These are phyloP conservation scores for Acipenser ruthenus DNA, from an alignment of 2,797 vertebrate species.

Conservation along the genomic window DNA sequence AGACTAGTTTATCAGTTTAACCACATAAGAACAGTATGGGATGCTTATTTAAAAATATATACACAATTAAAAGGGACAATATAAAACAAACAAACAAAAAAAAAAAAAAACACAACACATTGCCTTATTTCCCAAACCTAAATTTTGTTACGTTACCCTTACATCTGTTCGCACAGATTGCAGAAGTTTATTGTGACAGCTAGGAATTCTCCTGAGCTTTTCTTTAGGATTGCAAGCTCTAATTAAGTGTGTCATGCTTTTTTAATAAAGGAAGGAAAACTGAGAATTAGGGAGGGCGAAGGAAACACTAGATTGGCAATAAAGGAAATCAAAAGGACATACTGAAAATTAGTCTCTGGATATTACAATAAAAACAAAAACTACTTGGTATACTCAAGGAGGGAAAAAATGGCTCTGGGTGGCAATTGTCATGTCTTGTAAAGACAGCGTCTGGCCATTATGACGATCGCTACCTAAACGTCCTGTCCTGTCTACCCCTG, in stretches of 20 bases:
- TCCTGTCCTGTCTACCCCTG: too few relatives aligned
- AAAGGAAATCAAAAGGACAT: slow-evolving; percentile 24
- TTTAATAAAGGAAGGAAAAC: slow-evolving; percentile 39
- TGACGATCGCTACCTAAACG: too few relatives aligned
- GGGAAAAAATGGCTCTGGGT: too few relatives aligned
- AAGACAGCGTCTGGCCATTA: too few relatives aligned
- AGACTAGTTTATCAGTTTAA: too few relatives aligned
- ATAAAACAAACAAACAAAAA: too few relatives aligned
- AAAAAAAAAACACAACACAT: too few relatives aligned
- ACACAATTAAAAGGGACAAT: too few relatives aligned
- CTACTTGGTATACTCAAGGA: too few relatives aligned
- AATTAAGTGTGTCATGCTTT: slow-evolving; percentile 73
- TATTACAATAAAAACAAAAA: too few relatives aligned
- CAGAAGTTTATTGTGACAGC: slow-evolving; percentile 47
- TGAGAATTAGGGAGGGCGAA: slow-evolving; percentile 18
- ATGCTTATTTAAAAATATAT: slow-evolving; percentile 23
- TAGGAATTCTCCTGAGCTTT: slow-evolving; percentile 56
- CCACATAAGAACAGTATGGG: too few relatives aligned
- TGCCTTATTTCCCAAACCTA: slow-evolving; percentile 63
- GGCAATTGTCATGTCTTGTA: too few relatives aligned
- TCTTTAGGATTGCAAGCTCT: slow-evolving; percentile 55
- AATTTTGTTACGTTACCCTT: slow-evolving; percentile 72
- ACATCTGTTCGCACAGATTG: slow-evolving; percentile 75
- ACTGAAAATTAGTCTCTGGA: slow-evolving; percentile 35
- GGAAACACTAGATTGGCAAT: slow-evolving; percentile 27